Base-by-base conservation (phyloP, 2,797 vertebrate species). In the Brachyrhaphis roseni region DNA sequence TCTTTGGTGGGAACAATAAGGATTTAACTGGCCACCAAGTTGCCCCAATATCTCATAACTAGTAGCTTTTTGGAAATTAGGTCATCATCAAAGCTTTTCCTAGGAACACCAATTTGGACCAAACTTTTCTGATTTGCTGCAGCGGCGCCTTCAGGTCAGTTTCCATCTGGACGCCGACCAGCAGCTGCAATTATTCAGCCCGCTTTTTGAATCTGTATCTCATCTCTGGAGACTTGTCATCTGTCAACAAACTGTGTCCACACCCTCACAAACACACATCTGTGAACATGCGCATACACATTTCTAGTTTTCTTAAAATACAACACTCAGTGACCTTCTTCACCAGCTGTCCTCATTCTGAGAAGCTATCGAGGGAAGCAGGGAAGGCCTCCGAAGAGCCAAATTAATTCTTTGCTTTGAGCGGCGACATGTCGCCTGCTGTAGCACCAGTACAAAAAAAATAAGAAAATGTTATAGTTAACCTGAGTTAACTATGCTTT, bases 301-400 rank as follows among this genome's bases (percentile, higher is more conserved):
- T 72, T 90, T 92, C 82, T 86, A 89, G 71, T 87, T 93, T 92
- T 94, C 94, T 94, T 94, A 95, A 95, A 96, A 95, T 94, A 95
- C 92, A 91, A 85, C 87, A 81, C 77, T 89, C 89, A 49, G 81
- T 94, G 95, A 96, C 95, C 95, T 95, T 95, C 93, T 95, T 95
- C 93, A 93, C 92, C 94, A 93, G 93, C 90, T 95, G 95, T 94
- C 95, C 96, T 96, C 91, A 77, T 96, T 96, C 87, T 92, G 92
- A 92, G 88, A 80, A 90, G 90, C 92, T 91, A 90, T 90, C 94
- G 79, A 92, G 93, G 94, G 93, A 94, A 91, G 88, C 86, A 36
- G 80, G 80, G 86, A 87, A 90, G 90, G 92, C 91, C 93, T 93
- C 89, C 76, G 28, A 90, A 91, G 91, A 92, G 84, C 88, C 87